Evolutionary conservation across 1,140 invertebrate genomes (phyloP), one percentile per base, ranked within the genome.

Genomic region (Sitobion miscanthi): DNA sequence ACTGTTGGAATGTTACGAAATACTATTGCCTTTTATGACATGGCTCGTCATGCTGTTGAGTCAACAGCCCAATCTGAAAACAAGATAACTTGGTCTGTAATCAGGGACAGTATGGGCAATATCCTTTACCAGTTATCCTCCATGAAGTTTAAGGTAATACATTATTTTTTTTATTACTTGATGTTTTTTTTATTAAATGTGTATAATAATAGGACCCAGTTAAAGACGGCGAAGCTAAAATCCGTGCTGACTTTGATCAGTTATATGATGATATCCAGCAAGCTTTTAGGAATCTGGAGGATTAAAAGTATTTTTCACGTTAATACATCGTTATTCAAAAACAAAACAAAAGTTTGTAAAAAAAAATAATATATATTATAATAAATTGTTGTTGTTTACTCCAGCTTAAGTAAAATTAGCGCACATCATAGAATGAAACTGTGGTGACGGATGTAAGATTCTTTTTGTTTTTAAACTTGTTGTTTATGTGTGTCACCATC

Each of bases 21-120:
- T 96, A 99, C 99, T 96, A 99, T 99, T 95, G 96, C 98, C 54
- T 99, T 99, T 96, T 99, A 99, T 95, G 99, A 99, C 95, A 97
- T 99, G 97, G 97, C 99, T 23, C 97, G 98, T 94, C 99, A 99
- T 95, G 98, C 99, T 20, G 99, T 99, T 8, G 99, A 99, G 96
- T 97, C 98, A 89, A 99, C 99, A 49, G 98, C 99, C 38, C 99
- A 99, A 96, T 99, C 98, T 89, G 99, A 99, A 95, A 99, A 99
- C 96, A 99, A 99, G 96, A 98, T 99, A 94, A 99, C 99, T 93
- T 99, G 99, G 99, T 97, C 97, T 94, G 98, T 99, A 49, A 99
- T 99, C 95, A 97, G 98, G 93, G 99, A 99, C 95, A 97, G 98
- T 94, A 99, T 99, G 98, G 97, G 97, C 94, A 98, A 98, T 95